These are phyloP conservation scores for Pluvianellus socialis DNA, from an alignment of 2,113 vertebrate species.

Conservation along the genomic window DNA sequence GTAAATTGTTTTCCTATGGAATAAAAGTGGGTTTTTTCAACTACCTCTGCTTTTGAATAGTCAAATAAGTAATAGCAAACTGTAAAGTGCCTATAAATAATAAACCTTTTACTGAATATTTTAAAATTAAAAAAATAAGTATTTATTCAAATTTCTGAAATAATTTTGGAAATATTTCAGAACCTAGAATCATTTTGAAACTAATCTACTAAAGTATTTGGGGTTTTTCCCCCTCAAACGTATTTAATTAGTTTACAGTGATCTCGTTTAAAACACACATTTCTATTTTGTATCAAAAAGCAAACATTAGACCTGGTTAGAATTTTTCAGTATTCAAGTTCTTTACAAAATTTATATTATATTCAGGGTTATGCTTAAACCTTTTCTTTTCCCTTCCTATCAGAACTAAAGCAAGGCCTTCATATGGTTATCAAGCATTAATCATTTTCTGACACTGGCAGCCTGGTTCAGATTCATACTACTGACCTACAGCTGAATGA, in stretches of 20 bases:
- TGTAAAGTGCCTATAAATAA: neutral
- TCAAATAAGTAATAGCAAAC: neutral
- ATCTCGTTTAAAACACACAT: neutral
- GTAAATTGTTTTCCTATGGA: neutral
- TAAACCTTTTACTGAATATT: neutral
- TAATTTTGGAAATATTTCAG: neutral
- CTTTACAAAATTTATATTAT: neutral
- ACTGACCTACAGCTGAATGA: neutral
- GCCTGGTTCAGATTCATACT: neutral
- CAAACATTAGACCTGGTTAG: neutral
- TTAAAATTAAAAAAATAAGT: neutral
- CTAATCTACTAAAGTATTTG: neutral
- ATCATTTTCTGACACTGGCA: neutral
- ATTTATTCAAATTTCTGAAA: neutral
- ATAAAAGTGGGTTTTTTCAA: neutral
- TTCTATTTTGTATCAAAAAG: neutral
- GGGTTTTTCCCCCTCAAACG: neutral
- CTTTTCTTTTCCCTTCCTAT: neutral
- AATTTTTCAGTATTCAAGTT: neutral
- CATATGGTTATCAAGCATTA: neutral
- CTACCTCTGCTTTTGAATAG: neutral
- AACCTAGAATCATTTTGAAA: neutral
- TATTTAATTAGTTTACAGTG: neutral
- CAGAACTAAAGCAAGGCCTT: neutral
- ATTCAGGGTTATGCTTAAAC: neutral